Evolutionary conservation across 2,888 invertebrate species (phyloP).

Genomic region (Drosophila buzzatii): DNA sequence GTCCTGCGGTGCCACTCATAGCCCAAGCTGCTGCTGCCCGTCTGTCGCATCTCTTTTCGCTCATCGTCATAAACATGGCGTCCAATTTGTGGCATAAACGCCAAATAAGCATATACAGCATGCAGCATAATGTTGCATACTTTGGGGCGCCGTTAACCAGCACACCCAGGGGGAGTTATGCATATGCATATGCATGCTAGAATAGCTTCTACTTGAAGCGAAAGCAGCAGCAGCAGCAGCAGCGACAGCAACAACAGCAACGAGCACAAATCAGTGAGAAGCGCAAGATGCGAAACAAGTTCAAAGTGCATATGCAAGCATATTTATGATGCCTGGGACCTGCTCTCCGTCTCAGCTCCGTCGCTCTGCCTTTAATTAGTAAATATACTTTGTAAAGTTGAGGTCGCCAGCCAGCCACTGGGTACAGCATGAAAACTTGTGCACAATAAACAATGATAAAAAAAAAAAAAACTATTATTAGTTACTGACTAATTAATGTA

Average conservation of each 20-base stretch:
- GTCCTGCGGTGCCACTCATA: constrained; percentile 28
- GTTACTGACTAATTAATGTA: neutral
- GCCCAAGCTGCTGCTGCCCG: neutral
- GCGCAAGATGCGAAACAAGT: constrained; percentile 12
- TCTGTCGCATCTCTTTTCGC: neutral
- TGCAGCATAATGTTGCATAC: constrained; percentile 54
- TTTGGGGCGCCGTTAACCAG: constrained; percentile 56
- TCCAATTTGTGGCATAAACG: constrained; percentile 73
- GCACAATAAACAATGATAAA: constrained; percentile 1
- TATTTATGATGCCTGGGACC: constrained; percentile 46
- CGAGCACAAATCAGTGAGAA: neutral
- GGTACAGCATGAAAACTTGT: neutral
- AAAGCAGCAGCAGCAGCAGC: constrained; percentile 4
- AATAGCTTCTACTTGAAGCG: constrained; percentile 39
- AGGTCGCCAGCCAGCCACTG: constrained; percentile 4
- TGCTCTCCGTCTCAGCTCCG: constrained; percentile 23
- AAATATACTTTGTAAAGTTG: constrained; percentile 41
- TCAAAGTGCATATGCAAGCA: constrained; percentile 54
- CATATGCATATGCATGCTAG: constrained; percentile 45
- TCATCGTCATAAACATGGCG: constrained; percentile 60
- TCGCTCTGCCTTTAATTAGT: constrained; percentile 62
- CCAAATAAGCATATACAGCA: constrained; percentile 69
- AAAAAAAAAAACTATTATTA: neutral
- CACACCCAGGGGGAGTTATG: constrained; percentile 39
- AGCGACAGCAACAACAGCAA: neutral